Evolutionary conservation across 1,140 invertebrate genomes (phyloP), one percentile per base, ranked within the genome.

Genomic region (Macrobrachium rosenbergii): DNA sequence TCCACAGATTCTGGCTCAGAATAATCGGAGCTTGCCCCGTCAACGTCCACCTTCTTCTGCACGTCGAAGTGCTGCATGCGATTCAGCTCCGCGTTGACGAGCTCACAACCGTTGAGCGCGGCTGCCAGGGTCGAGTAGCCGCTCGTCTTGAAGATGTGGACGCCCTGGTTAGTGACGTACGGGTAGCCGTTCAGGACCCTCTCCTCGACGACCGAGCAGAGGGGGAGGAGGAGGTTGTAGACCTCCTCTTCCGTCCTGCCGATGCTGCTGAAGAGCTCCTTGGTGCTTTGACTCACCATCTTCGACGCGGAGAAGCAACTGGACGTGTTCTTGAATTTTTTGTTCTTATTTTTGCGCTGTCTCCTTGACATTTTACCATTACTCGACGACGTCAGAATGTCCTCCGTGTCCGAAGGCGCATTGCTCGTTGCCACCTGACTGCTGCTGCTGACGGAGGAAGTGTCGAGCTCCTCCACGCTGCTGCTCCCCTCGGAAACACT

Each of bases 271-370:
- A 88, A 88, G 28, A 88, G 73, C 14, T 28, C 23, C 28, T 62
- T 77, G 37, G 86, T 88, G 60, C 63, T 79, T n/a, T 67, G 37
- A 79, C 83, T 78, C 16, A 62, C 59, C 69, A 60, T 43, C 62
- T 45, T 81, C 63, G 37, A 60, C 43, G 72, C 0, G 37, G 45
- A 37, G 43, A n/a, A 43, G 11, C 21, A 72, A 62, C 82, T 59
- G 37, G 59, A 3, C 5, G 59, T 63, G 37, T 37, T 72, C 23
- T 69, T 82, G 23, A 43, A 58, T 28, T 67, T 88, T 60, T 87
- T 87, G 69, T 87, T 88, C 86, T 88, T 88, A 62, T 83, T 82
- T 72, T 88, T 82, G n/a, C 81, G 80, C 21, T 83, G 86, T 10
- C 80, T 21, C 21, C 72, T 72, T 16, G 80, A 83, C 80, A 82